These are phyloP conservation scores for Nycticebus coucang DNA, from an alignment of 2,113 vertebrate genomes.

Conservation along the genomic window DNA sequence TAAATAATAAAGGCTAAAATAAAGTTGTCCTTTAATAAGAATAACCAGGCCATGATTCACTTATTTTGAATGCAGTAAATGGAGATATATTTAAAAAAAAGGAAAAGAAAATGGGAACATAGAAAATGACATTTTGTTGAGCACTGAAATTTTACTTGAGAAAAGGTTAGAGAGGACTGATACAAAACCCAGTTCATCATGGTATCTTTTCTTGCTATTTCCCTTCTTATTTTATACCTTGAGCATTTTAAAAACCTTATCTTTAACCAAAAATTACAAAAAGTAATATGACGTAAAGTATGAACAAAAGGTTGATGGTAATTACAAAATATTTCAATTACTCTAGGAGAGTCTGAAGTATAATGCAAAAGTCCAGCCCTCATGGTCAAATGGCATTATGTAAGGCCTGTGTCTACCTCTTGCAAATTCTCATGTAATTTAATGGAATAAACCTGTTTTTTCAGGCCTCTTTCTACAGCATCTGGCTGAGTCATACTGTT, in stretches of 20 bases:
- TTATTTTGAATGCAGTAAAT: neutral
- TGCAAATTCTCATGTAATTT: slow-evolving; percentile 45
- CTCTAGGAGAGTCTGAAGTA: slow-evolving; percentile 16
- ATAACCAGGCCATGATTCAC: slow-evolving; percentile 9
- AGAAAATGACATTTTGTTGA: slow-evolving; percentile 6
- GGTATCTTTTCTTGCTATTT: neutral
- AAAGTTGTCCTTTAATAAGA: neutral
- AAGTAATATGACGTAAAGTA: neutral
- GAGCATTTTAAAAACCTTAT: neutral
- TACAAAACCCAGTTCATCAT: neutral
- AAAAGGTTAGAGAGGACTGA: neutral
- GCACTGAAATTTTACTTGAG: slow-evolving; percentile 26
- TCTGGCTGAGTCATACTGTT: slow-evolving; percentile 63
- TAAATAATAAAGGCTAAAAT: neutral
- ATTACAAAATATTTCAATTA: slow-evolving; percentile 7
- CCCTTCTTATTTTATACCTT: neutral
- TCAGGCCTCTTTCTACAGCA: slow-evolving; percentile 21
- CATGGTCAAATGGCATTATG: neutral
- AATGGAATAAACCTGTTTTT: slow-evolving; percentile 38
- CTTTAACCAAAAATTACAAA: slow-evolving; percentile 34
- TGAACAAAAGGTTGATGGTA: slow-evolving; percentile 9
- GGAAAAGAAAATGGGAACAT: neutral
- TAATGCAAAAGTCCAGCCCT: slow-evolving; percentile 25
- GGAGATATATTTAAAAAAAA: neutral
- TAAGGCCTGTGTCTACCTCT: neutral